Percentiles rank a stretch among this genome's conserved stretches.
These are phyloP conservation scores for Bicyclus anynana DNA, from an alignment of 1,140 invertebrate species.

Conservation along the genomic window DNA sequence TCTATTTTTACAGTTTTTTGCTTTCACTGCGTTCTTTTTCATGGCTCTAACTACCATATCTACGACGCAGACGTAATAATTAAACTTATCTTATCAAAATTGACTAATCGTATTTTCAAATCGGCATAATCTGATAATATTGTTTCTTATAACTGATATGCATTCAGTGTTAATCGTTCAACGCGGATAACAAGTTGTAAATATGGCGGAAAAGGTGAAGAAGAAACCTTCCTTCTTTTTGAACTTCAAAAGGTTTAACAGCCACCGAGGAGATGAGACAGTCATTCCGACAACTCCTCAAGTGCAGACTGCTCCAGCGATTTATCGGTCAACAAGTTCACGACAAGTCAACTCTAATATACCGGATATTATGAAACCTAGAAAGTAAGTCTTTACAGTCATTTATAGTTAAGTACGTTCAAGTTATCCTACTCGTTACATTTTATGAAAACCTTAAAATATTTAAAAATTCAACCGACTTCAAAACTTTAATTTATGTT, in stretches of 20 bases:
- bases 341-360: slow-evolving; percentile 16
- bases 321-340: slow-evolving; percentile 25
- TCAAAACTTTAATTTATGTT: too few relatives aligned
- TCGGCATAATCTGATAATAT: slow-evolving; percentile 18
- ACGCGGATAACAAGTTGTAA: slow-evolving; percentile 12
- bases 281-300: background rate
- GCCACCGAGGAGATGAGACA: slow-evolving; percentile 35
- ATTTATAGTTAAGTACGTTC: background rate
- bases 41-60: background rate
- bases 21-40: too few relatives aligned
- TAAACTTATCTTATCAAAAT: slow-evolving; percentile 24
- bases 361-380: slow-evolving; percentile 35
- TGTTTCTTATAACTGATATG: slow-evolving; percentile 21
- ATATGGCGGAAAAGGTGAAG: slow-evolving; percentile 61
- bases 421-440: too few relatives aligned
- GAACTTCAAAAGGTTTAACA: slow-evolving; percentile 52
- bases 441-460: too few relatives aligned
- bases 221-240: slow-evolving; percentile 52
- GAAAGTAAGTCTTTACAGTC: slow-evolving; percentile 36
- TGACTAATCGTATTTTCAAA: slow-evolving; percentile 17
- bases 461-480: too few relatives aligned
- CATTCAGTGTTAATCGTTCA: slow-evolving; percentile 14
- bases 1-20: too few relatives aligned
- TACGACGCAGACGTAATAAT: background rate
- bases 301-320: slow-evolving; percentile 11